A percentile compares a stretch with the other conserved stretches of the same genome.
These are phyloP conservation scores for Zelostemma sp. DNA, from an alignment of 1,140 invertebrate genomes.

Conservation along the genomic window DNA sequence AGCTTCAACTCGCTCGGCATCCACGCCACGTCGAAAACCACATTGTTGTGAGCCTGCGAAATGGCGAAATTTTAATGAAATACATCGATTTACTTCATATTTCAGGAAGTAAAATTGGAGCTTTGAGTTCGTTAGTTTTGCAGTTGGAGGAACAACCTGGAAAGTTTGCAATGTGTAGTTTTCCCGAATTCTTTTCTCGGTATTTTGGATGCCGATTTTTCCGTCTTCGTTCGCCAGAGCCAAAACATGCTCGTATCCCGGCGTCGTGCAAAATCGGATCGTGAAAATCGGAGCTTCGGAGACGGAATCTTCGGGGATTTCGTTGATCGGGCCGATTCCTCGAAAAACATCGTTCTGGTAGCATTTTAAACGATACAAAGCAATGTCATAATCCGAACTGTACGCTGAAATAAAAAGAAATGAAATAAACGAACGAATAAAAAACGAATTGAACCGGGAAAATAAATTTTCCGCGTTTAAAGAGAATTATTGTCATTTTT, in stretches of 20 bases:
- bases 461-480: too few species aligned
- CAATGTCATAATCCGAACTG: slow-evolving; percentile 57
- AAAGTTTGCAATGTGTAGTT: slow-evolving; percentile 12
- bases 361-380: slow-evolving; percentile 60
- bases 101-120: too few species aligned
- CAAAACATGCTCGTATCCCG: slow-evolving; percentile 77
- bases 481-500: too few species aligned
- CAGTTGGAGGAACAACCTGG: background rate
- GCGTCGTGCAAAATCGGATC: slow-evolving; percentile 65
- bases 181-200: slow-evolving; percentile 40
- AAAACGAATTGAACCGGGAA: slow-evolving; percentile 1
- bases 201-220: slow-evolving; percentile 76
- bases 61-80: slow-evolving; percentile 7
- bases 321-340: slow-evolving; percentile 59
- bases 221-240: slow-evolving; percentile 90
- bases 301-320: slow-evolving; percentile 49
- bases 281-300: slow-evolving; percentile 64
- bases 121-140: too few species aligned
- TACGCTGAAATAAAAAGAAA: slow-evolving; percentile 45
- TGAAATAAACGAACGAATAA: slow-evolving; percentile 1
- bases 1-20: slow-evolving; percentile 80
- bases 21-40: slow-evolving; percentile 91
- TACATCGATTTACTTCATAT: too few species aligned
- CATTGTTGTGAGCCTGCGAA: slow-evolving; percentile 83
- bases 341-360: slow-evolving; percentile 56